Evolutionary conservation across 2,888 invertebrate genomes (phyloP), one percentile per base, ranked within the genome.

Genomic region (Pollenia amentaria): DNA sequence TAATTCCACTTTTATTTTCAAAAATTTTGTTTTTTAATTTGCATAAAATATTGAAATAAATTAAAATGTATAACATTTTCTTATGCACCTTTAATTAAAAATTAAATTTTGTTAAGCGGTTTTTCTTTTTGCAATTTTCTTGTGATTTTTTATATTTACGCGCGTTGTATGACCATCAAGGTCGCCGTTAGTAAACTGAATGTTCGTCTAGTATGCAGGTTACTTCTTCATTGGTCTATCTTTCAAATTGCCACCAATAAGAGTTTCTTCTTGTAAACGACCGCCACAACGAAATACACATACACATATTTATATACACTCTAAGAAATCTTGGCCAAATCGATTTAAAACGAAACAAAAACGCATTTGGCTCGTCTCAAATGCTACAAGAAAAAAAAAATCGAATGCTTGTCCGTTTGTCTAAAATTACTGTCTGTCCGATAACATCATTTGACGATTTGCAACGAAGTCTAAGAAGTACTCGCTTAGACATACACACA

Each of bases 101-200:
- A 40, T 70, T 70, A 11, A 53, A 14, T 44, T 53, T 51, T 70
- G 12, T 80, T 65, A n/a, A 70, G 9, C 48, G 51, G 53, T 21
- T 80, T 73, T 72, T 73, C 1, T 77, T 77, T 42, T 51, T 51
- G 29, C 4, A 29, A 55, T 21, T 46, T 65, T 65, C 65, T 67
- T 77, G 3, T 12, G 14, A 18, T 7, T 72, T 80, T 76, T 46
- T 51, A 75, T 62, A 55, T 64, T 64, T 64, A 81, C 89, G 91
- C 91, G 93, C 91, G 91, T 90, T 90, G 51, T 90, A 92, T 92
- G 93, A 93, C 93, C 92, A 92, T 92, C 93, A 93, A 93, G 93
- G 93, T 93, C 93, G 93, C 93, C 92, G 92, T 92, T 92, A 91
- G 89, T 90, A 90, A 90, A 92, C 93, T 92, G 92, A 93, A 90